Conservation (phyloP, 1,140 invertebrate species). For the Drosophila seguyi region DNA sequence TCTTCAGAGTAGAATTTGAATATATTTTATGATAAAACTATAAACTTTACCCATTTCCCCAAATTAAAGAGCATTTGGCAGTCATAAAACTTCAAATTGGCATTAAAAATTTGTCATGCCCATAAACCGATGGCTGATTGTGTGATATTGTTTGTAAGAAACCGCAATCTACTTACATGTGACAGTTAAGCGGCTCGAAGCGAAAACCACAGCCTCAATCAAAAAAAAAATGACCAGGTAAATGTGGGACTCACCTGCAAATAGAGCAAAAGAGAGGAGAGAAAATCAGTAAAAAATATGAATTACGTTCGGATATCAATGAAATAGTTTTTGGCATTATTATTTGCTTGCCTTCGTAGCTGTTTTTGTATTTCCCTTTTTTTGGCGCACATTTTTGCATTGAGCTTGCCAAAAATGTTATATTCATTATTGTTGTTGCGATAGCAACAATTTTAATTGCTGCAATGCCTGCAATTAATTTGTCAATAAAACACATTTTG, state of each 20-base stretch:
- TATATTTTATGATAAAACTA: too few species aligned
- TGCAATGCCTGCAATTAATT: conserved; percentile 79
- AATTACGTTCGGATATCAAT: conserved; percentile 16
- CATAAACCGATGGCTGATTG: conserved; percentile 5
- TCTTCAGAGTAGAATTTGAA: neutral
- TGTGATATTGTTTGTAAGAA: conserved; percentile 34
- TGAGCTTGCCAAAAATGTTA: conserved; percentile 32
- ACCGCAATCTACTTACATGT: conserved; percentile 62
- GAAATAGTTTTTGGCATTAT: conserved; percentile 43
- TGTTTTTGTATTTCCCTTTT: neutral
- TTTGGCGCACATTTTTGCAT: conserved; percentile 14
- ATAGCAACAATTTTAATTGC: conserved; percentile 77
- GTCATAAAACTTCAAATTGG: neutral
- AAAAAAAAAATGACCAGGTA: conserved; percentile 1
- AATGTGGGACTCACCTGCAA: conserved; percentile 63
- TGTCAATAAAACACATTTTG: conserved; percentile 83
- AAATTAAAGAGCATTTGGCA: conserved; percentile 1
- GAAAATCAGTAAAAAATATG: conserved; percentile 10
- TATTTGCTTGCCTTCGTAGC: neutral
- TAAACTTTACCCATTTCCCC: neutral
- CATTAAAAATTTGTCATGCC: conserved; percentile 8
- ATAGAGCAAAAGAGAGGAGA: conserved; percentile 28
- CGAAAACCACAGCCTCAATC: conserved; percentile 12
- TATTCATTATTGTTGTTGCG: conserved; percentile 45
- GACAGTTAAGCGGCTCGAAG: conserved; percentile 48